Conservation (phyloP, 2,113 vertebrate genomes). For the Rissa tridactyla region DNA sequence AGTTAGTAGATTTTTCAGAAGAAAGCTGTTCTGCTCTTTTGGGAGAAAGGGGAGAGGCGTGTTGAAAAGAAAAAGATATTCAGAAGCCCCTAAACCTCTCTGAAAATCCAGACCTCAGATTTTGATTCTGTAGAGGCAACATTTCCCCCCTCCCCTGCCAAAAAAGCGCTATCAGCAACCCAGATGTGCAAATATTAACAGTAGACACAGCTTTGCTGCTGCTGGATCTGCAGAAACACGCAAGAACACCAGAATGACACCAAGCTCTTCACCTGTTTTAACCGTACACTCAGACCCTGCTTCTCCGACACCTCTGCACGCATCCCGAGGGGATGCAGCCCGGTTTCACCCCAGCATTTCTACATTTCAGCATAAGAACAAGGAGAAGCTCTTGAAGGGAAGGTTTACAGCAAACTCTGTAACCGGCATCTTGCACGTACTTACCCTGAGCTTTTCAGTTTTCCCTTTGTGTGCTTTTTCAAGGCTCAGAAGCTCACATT, state of each 20-base stretch:
- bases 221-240: not conserved
- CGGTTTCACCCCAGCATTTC: not conserved
- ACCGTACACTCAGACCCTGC: not conserved
- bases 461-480: not conserved
- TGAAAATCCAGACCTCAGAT: not conserved
- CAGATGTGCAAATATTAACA: not conserved
- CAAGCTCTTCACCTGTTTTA: not conserved
- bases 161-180: not conserved
- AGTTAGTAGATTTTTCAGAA: not conserved
- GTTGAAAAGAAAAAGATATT: not conserved
- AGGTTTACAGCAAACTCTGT: not conserved
- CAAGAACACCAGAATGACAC: not conserved
- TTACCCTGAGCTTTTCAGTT: not conserved
- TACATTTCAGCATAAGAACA: not conserved
- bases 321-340: not conserved
- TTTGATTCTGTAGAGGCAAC: not conserved
- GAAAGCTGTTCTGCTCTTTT: not conserved
- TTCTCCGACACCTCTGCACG: not conserved
- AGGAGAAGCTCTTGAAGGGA: not conserved
- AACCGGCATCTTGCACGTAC: not conserved
- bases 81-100: not conserved
- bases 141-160: not conserved
- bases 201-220: not conserved
- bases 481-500: not conserved
- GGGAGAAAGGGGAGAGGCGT: not conserved